Evolutionary conservation across 35 echinoderm and acorn worm species (phyloP).

Genomic region (Anneissia japonica): DNA sequence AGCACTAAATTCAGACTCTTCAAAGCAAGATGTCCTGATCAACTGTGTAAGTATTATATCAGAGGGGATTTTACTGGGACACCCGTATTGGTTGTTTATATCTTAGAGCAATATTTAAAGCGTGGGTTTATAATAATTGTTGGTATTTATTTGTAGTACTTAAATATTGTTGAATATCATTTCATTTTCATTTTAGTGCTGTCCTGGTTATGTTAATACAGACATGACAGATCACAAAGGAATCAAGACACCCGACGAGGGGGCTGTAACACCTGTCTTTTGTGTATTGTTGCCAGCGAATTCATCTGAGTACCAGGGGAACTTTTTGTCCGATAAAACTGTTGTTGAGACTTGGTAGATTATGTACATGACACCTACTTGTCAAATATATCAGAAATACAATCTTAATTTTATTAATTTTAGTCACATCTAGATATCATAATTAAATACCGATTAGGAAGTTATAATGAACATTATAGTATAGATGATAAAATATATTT

Average conservation of each 20-base stretch:
- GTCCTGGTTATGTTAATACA: conserved; percentile 7
- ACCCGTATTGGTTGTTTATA: too few species aligned
- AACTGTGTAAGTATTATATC: conserved; percentile 38
- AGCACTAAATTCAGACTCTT: conserved; percentile 19
- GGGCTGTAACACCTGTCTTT: neutral
- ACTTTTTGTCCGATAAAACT: neutral
- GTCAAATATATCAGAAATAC: too few species aligned
- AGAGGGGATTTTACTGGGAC: too few species aligned
- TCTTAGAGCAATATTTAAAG: too few species aligned
- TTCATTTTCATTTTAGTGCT: neutral
- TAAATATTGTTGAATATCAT: neutral
- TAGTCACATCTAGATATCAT: too few species aligned
- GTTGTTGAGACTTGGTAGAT: neutral
- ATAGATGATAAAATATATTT: too few species aligned
- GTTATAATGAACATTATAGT: too few species aligned
- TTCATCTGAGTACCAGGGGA: neutral
- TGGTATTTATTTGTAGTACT: neutral
- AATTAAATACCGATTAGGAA: too few species aligned
- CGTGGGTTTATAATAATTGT: too few species aligned
- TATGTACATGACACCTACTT: too few species aligned
- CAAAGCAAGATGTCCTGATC: conserved; percentile 49
- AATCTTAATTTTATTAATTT: too few species aligned
- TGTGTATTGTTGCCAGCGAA: neutral
- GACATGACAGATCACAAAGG: conserved; percentile 13
- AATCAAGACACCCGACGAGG: conserved; percentile 3